Evolutionary conservation across 2,888 invertebrate species (phyloP).

Genomic region (Glyphotaelius pellucidus): DNA sequence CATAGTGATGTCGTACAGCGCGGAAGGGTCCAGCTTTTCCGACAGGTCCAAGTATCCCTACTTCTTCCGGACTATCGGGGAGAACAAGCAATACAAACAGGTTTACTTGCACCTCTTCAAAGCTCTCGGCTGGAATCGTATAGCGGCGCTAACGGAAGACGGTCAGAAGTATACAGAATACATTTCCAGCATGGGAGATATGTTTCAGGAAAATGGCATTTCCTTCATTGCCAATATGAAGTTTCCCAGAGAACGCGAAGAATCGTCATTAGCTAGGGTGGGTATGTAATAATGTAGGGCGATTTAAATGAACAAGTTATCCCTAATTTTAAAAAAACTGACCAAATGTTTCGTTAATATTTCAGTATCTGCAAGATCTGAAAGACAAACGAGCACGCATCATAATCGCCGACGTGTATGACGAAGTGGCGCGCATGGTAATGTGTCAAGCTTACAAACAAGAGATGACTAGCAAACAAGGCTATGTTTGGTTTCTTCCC

Average conservation of each 20-base stretch:
- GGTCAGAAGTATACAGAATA: constrained; percentile 89
- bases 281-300: constrained; percentile 66
- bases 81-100: constrained; percentile 83
- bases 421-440: constrained; percentile 83
- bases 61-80: constrained; percentile 88
- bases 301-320: background rate
- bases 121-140: constrained; percentile 81
- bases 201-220: constrained; percentile 80
- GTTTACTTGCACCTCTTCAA: constrained; percentile 74
- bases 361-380: constrained; percentile 81
- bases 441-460: constrained; percentile 88
- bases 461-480: constrained; percentile 83
- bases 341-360: background rate
- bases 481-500: constrained; percentile 93
- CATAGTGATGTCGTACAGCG: constrained; percentile 86
- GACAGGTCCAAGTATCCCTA: constrained; percentile 85
- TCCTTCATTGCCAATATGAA: constrained; percentile 83
- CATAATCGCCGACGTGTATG: constrained; percentile 89
- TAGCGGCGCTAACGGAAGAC: constrained; percentile 88
- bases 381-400: constrained; percentile 83
- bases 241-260: constrained; percentile 79
- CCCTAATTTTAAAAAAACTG: background rate
- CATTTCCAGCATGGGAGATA: constrained; percentile 83
- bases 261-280: constrained; percentile 79
- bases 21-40: constrained; percentile 85